phyloP scores from a whole-genome alignment of 2,888 invertebrate species.

The Labia minor region DNA sequence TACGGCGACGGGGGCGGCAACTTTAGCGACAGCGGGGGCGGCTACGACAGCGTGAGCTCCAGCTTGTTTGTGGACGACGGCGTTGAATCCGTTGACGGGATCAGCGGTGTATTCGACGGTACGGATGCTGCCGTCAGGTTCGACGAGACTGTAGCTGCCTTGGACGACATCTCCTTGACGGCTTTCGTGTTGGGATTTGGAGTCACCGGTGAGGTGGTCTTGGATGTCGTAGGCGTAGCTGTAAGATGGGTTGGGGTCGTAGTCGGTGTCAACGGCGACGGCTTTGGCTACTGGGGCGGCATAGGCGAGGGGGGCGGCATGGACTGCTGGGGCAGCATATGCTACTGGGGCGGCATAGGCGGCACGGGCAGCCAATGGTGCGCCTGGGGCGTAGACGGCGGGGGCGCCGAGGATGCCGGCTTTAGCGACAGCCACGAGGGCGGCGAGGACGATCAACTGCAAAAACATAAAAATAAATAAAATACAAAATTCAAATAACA shows the following conservation, averaged over 20 bases:
- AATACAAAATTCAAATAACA: neutral
- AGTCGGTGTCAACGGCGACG: conserved; percentile 25
- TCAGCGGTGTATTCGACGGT: conserved; percentile 27
- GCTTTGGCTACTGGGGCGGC: conserved; percentile 22
- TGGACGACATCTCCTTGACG: conserved; percentile 26
- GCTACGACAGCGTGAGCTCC: conserved; percentile 23
- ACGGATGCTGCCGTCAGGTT: conserved; percentile 26
- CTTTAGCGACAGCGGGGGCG: conserved; percentile 25
- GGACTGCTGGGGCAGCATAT: conserved; percentile 21
- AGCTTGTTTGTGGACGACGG: conserved; percentile 24
- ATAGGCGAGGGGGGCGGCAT: conserved; percentile 22
- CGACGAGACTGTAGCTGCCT: conserved; percentile 26
- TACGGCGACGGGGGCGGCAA: conserved; percentile 24
- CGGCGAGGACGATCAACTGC: conserved; percentile 8
- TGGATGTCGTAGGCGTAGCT: conserved; percentile 26
- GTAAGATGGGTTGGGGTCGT: conserved; percentile 26
- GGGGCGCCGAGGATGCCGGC: conserved; percentile 19
- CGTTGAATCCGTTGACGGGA: conserved; percentile 28
- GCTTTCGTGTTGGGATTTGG: conserved; percentile 26
- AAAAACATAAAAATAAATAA: conserved; percentile 14
- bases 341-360: conserved; percentile 21
- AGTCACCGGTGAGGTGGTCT: conserved; percentile 26
- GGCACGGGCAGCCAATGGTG: conserved; percentile 19
- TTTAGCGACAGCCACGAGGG: neutral
- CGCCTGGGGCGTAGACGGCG: conserved; percentile 19